Percentiles rank a stretch among this genome's conserved stretches.
phyloP scores from a whole-genome alignment of 2,797 vertebrate species.

The Mallotus villosus region DNA sequence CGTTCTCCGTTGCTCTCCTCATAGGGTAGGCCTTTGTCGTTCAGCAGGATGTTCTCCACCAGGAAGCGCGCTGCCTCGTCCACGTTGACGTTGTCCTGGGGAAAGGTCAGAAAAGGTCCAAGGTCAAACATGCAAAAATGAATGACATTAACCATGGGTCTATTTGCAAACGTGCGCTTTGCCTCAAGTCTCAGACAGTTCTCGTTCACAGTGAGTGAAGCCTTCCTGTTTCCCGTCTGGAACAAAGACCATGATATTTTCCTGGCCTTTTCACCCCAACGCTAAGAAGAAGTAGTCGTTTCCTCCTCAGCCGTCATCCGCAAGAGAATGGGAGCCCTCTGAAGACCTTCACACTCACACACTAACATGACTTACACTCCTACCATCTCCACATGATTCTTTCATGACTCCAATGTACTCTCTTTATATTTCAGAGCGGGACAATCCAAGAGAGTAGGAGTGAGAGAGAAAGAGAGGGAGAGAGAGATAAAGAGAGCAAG shows the following conservation, averaged over 20 bases:
- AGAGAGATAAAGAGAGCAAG: background rate
- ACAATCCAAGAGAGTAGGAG: conserved; percentile 4
- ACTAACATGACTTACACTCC: too few species aligned
- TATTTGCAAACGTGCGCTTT: background rate
- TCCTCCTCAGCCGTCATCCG: background rate
- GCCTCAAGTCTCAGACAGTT: background rate
- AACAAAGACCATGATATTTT: background rate
- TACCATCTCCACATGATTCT: conserved; percentile 14
- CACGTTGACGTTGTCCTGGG: conserved; percentile 95
- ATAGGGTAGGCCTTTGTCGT: conserved; percentile 83
- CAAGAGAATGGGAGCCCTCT: background rate
- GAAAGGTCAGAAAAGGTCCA: conserved; percentile 28
- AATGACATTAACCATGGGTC: too few species aligned
- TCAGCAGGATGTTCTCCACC: conserved; percentile 92
- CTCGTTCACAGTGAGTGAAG: background rate
- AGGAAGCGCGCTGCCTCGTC: conserved; percentile 94
- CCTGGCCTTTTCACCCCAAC: background rate
- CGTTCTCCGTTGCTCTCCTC: conserved; percentile 87
- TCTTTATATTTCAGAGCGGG: conserved; percentile 12
- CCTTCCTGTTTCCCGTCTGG: background rate
- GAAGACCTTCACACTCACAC: background rate
- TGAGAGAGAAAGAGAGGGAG: background rate
- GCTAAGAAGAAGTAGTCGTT: too few species aligned
- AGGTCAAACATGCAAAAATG: conserved; percentile 21
- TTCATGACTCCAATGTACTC: conserved; percentile 24